Evolutionary conservation across 2,797 vertebrate genomes (phyloP), one percentile per base, ranked within the genome.

Genomic region (Erpetoichthys calabaricus): DNA sequence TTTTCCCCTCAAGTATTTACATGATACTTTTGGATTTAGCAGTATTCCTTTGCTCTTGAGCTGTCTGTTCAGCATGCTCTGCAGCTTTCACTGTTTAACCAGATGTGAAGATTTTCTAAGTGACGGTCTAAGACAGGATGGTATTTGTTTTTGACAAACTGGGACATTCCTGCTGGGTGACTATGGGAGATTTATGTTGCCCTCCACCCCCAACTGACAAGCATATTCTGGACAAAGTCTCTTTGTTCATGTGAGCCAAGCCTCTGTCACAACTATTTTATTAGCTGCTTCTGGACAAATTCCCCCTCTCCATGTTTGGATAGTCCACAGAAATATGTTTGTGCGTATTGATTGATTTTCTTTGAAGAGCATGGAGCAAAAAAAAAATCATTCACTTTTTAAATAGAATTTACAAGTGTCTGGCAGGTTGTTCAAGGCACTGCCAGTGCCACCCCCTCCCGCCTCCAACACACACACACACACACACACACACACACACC

Each of bases 111-210:
- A 59, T 65, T 63, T 68, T 71, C 60, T 60, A 42, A 65, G 70
- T 62, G 62, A 70, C 63, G 67, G 57, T 72, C 72, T 1, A 57
- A 75, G 68, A 79, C 68, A 73, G 70, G 74, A 71, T 69, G 68
- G 63, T 68, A 67, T 80, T 80, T 79, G 68, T 75, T 76, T 80
- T 74, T 76, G 69, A 75, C 71, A 74, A 67, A 75, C 69, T 73
- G 67, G 68, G 66, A 77, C 74, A 73, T 75, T 76, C 70, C 71
- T 70, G 56, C 61, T 56, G 64, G 75, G 78, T 76, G 68, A 74
- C 68, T 62, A 49, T 53, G 60, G 60, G 47, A 67, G 70, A 84
- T 78, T 75, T 71, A 75, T 72, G 59, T 61, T 60, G 55, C 70
- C 62, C 59, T 67, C 58, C 65, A 65, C 59, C 56, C 73, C 64